Conservation (phyloP, 2,888 invertebrate genomes). For the Glaucopsyche alexis region DNA sequence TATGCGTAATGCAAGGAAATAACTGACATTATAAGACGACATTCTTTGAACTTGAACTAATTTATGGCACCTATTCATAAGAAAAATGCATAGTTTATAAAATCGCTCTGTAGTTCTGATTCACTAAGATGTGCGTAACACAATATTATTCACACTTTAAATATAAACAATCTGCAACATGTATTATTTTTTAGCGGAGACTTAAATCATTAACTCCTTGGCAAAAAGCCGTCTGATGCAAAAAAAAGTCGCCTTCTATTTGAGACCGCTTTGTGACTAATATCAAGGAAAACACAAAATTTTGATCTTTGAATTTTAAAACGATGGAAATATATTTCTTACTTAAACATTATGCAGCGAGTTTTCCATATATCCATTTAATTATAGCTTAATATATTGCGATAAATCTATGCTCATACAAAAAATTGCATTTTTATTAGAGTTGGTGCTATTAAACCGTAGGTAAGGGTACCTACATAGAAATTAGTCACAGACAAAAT, state of each 20-base stretch:
- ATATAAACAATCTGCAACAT: constrained; percentile 2
- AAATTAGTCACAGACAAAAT: constrained; percentile 8
- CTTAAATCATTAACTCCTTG: constrained; percentile 21
- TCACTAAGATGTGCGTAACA: not conserved
- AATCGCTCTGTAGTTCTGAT: not conserved
- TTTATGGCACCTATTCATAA: not conserved
- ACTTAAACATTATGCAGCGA: not conserved
- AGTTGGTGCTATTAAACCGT: no score
- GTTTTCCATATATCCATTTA: not conserved
- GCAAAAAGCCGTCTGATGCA: constrained; percentile 11
- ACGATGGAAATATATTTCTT: not conserved
- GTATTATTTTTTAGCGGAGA: not conserved
- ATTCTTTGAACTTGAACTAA: constrained; percentile 11
- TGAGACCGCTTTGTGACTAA: constrained; percentile 22
- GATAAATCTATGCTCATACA: no score
- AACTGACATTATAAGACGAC: not conserved
- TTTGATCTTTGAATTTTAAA: not conserved
- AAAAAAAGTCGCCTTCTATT: constrained; percentile 8
- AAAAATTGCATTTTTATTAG: no score
- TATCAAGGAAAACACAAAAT: not conserved
- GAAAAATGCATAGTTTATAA: not conserved
- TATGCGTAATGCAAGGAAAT: not conserved
- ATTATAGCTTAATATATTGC: not conserved
- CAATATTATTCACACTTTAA: constrained; percentile 13
- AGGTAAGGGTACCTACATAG: not conserved